These are phyloP conservation scores for Nanger granti DNA, from an alignment of 2,113 vertebrate species.

Conservation along the genomic window DNA sequence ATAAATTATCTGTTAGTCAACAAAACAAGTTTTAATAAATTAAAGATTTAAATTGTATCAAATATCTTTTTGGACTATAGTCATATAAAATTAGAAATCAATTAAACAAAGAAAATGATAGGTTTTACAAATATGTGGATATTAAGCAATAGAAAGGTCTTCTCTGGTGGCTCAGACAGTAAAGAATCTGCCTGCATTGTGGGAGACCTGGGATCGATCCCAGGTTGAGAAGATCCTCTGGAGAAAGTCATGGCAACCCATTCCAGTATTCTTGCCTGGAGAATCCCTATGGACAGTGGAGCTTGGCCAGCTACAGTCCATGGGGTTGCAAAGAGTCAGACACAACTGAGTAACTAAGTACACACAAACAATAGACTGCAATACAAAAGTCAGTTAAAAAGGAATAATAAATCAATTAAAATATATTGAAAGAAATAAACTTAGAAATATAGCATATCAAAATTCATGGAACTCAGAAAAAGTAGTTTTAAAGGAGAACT, in stretches of 20 bases:
- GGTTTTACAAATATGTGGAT: background rate
- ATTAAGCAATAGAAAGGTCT: background rate
- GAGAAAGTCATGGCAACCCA: background rate
- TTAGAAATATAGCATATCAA: background rate
- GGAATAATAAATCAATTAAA: background rate
- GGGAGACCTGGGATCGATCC: background rate
- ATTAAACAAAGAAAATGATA: background rate
- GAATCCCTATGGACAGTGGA: background rate
- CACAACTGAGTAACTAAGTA: background rate
- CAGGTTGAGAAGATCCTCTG: background rate
- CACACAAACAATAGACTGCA: background rate
- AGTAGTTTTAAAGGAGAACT: background rate
- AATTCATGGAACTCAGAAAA: background rate
- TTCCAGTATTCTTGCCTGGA: background rate
- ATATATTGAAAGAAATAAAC: background rate
- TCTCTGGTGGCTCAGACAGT: background rate
- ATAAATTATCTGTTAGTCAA: background rate
- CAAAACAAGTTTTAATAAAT: too few relatives aligned
- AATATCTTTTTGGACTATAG: background rate
- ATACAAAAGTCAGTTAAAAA: background rate
- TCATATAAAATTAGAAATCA: background rate
- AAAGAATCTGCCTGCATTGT: background rate
- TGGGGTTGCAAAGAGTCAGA: accelerated
- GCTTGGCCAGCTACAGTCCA: background rate
- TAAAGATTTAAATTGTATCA: too few relatives aligned